Conservation (phyloP, 64 coral and sea anemone genomes). For the Exaiptasia diaphana region DNA sequence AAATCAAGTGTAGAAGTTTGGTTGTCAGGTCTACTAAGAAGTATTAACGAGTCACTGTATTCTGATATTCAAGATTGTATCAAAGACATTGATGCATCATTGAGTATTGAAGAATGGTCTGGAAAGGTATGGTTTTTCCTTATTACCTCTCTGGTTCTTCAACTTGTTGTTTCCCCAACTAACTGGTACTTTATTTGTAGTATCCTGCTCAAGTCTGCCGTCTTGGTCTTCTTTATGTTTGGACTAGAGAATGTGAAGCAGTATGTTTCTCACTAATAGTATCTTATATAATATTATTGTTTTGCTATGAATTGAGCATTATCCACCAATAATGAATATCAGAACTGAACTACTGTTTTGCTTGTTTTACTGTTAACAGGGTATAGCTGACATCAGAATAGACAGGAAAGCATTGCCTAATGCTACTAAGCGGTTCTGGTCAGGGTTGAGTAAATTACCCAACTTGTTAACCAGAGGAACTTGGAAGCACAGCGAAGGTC, state of each 20-base stretch:
- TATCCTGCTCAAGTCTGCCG: constrained; percentile 82
- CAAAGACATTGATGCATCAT: constrained; percentile 66
- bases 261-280: constrained; percentile 32
- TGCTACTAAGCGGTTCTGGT: constrained; percentile 88
- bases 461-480: constrained; percentile 64
- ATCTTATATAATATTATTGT: neutral
- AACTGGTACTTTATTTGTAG: constrained; percentile 31
- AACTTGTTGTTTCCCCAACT: neutral
- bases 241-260: constrained; percentile 91
- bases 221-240: constrained; percentile 83
- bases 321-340: neutral
- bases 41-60: constrained; percentile 69
- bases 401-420: constrained; percentile 93
- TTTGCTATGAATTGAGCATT: neutral
- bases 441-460: constrained; percentile 68
- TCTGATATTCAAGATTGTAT: constrained; percentile 72
- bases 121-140: constrained; percentile 54
- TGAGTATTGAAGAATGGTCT: constrained; percentile 80
- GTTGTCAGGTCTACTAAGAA: constrained; percentile 60
- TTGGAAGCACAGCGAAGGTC: constrained; percentile 79
- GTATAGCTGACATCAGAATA: constrained; percentile 85
- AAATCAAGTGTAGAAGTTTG: constrained; percentile 72
- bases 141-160: neutral
- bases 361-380: constrained; percentile 24
- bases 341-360: neutral